Evolutionary conservation across 2,113 vertebrate species (phyloP), one percentile per base, ranked within the genome.

Genomic region (Pampusana beccarii): DNA sequence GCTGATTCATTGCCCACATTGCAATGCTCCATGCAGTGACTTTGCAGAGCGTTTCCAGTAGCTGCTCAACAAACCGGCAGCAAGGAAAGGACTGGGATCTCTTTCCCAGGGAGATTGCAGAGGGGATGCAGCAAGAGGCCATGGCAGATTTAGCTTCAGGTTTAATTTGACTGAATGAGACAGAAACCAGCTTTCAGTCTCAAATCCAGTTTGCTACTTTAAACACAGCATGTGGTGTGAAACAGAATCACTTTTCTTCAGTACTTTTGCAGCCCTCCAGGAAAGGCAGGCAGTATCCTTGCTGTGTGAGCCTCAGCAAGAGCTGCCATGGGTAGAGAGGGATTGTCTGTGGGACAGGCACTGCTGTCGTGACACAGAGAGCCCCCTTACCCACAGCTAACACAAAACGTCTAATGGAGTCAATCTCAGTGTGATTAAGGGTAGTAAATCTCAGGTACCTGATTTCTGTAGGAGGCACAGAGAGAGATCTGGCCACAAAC

Each of bases 361-460:
- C 40, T 57, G 20, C 33, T 6, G 13, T 24, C 31, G 38, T 2
- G 9, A 28, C 31, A 8, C 40, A 57, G 64, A n/a, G 51, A 71
- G 26, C 14, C 17, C 24, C 28, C 29, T 83, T 48, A 69, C 50
- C 23, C 38, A 26, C 13, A 67, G 44, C 56, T 40, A 40, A 18
- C 3, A 20, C 5, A 21, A 51, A 38, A 25, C 17, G 11, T 57
- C 53, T 51, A 8, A 16, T 1, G 1, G 17, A 2, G 0, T 44
- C 33, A 62, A 24, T 73, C 33, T 56, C 50, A n/a, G 50, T 34
- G 67, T 5, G 17, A 58, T 69, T 50, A 65, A 23, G 26, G 78
- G n/a, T 16, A 18, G 19, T 40, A 73, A 78, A 69, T 78, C 36
- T 33, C 54, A 58, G 29, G 14, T 21, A 87, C 44, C 31, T 58